Percentiles rank a stretch among this genome's conserved stretches.
Evolutionary conservation across 2,888 invertebrate genomes (phyloP).

Genomic region (Dioctria linearis): DNA sequence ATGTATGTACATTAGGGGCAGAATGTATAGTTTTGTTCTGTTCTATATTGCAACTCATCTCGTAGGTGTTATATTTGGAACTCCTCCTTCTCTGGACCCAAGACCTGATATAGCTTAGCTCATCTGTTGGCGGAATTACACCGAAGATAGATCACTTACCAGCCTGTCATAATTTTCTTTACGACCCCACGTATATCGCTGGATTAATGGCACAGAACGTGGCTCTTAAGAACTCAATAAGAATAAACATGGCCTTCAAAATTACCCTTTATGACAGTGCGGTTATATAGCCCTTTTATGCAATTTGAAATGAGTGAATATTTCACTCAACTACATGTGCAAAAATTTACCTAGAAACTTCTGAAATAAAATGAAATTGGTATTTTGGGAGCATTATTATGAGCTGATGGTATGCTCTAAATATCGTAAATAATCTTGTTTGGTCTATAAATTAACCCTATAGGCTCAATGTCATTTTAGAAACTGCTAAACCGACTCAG

Average conservation of each 20-base stretch:
- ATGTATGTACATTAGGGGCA: slow-evolving; percentile 36
- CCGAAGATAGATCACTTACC: slow-evolving; percentile 49
- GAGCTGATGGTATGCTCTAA: too few species aligned
- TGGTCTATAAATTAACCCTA: too few species aligned
- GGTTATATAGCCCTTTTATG: slow-evolving; percentile 1
- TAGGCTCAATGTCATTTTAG: too few species aligned
- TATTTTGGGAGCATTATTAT: too few species aligned
- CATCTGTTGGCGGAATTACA: slow-evolving; percentile 24
- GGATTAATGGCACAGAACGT: slow-evolving; percentile 44
- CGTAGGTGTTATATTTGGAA: slow-evolving; percentile 1
- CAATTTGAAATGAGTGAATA: neutral
- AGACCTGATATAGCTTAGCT: neutral
- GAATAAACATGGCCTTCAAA: slow-evolving; percentile 33
- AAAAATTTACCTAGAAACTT: too few species aligned
- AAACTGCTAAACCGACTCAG: too few species aligned
- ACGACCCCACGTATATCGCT: slow-evolving; percentile 43
- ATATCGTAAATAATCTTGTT: too few species aligned
- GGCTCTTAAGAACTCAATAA: slow-evolving; percentile 50
- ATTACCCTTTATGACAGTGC: slow-evolving; percentile 25
- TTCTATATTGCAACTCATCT: slow-evolving; percentile 27
- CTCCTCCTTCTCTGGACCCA: slow-evolving; percentile 22
- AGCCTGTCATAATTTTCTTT: slow-evolving; percentile 50
- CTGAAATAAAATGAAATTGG: too few species aligned
- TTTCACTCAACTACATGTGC: too few species aligned
- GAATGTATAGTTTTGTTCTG: slow-evolving; percentile 50